phyloP scores from a whole-genome alignment of 2,113 vertebrate species.

The Rhagologus leucostigma region DNA sequence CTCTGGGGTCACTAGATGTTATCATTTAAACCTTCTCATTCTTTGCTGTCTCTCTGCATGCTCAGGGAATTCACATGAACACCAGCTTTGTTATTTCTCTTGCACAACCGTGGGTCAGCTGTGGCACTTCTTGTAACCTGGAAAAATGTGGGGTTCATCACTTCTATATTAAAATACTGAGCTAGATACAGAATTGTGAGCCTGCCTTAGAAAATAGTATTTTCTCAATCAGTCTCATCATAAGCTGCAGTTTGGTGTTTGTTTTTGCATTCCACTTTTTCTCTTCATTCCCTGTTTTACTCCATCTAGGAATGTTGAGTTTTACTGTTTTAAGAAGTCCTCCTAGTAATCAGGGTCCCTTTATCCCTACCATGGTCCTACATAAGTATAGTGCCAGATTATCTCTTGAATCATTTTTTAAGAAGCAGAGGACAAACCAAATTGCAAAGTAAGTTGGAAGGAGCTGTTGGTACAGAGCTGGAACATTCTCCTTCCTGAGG shows the following conservation, averaged over 20 bases:
- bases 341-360: not conserved
- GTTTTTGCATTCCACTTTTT: not conserved
- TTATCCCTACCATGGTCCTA: not conserved
- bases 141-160: not conserved
- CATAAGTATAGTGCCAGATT: not conserved
- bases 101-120: not conserved
- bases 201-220: not conserved
- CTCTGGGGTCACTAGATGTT: not conserved
- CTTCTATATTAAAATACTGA: not conserved
- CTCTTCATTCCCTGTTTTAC: not conserved
- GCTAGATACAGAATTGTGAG: not conserved
- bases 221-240: not conserved
- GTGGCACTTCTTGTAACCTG: not conserved
- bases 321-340: not conserved
- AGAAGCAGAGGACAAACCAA: not conserved
- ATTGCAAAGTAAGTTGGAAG: not conserved
- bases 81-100: not conserved
- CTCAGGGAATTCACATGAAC: not conserved
- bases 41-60: not conserved
- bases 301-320: not conserved
- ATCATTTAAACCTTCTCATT: not conserved
- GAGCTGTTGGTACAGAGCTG: not conserved
- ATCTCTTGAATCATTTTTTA: not conserved
- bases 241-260: not conserved
- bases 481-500: not conserved